Conservation (phyloP, 1,140 invertebrate species). For the Trichonephila clavata region DNA sequence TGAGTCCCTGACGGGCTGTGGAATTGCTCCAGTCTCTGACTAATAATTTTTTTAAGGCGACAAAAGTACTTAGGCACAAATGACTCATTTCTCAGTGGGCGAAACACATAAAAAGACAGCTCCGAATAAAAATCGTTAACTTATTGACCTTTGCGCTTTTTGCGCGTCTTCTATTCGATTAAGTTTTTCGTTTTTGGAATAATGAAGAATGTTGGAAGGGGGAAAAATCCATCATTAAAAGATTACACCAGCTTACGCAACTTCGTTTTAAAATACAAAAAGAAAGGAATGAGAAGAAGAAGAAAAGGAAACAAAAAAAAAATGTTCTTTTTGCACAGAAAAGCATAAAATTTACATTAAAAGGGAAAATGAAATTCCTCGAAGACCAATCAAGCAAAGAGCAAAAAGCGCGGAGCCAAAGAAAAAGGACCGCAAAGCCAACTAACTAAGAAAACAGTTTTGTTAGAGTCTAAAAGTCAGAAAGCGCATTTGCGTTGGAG, state of each 20-base stretch:
- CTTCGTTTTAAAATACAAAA: constrained; percentile 8
- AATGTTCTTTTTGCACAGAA: constrained; percentile 19
- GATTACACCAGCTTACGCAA: constrained; percentile 67
- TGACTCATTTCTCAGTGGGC: constrained; percentile 57
- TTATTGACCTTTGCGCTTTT: constrained; percentile 68
- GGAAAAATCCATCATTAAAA: constrained; percentile 76
- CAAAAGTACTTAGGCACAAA: constrained; percentile 57
- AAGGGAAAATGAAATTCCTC: constrained; percentile 74
- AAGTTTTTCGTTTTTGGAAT: constrained; percentile 64
- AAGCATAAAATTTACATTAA: constrained; percentile 76
- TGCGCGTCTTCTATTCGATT: constrained; percentile 69
- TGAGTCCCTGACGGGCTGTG: constrained; percentile 68
- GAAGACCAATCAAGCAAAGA: constrained; percentile 74
- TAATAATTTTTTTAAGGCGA: constrained; percentile 67
- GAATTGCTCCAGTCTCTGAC: constrained; percentile 56
- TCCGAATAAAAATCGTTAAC: constrained; percentile 47
- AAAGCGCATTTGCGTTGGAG: constrained; percentile 73
- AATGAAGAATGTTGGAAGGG: constrained; percentile 28
- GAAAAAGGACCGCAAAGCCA: constrained; percentile 68
- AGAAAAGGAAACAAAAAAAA: constrained; percentile 10
- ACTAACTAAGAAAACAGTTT: constrained; percentile 76
- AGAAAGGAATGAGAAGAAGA: background rate
- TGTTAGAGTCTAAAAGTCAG: constrained; percentile 70
- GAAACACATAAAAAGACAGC: constrained; percentile 15
- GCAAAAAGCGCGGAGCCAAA: constrained; percentile 55